Evolutionary conservation across 2,888 invertebrate genomes (phyloP).

Genomic region (Epistrophe eligans): DNA sequence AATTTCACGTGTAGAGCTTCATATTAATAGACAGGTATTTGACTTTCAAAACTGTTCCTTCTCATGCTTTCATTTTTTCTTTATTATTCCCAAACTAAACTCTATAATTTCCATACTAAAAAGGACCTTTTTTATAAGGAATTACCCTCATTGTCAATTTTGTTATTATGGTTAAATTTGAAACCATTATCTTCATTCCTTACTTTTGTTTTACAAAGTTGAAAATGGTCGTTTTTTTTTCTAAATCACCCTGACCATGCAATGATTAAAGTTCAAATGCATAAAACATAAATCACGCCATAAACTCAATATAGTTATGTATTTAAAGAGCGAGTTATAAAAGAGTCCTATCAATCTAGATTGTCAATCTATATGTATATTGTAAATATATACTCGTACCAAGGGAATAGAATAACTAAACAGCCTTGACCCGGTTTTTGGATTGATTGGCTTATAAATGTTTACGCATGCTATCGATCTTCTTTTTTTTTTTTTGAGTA

Average conservation of each 20-base stretch:
- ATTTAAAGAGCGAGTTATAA: background rate
- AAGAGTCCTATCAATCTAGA: slow-evolving; percentile 10
- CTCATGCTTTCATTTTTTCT: too few species aligned
- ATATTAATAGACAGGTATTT: too few species aligned
- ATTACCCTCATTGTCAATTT: too few species aligned
- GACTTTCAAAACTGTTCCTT: too few species aligned
- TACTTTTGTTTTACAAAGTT: too few species aligned
- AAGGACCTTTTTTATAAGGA: too few species aligned
- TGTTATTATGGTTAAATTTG: too few species aligned
- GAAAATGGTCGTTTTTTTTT: too few species aligned
- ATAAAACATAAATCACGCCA: slow-evolving; percentile 16
- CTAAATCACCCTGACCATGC: background rate
- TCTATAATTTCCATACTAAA: too few species aligned
- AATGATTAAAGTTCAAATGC: slow-evolving; percentile 1
- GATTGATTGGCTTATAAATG: slow-evolving; percentile 30
- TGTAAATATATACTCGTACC: background rate
- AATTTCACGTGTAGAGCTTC: too few species aligned
- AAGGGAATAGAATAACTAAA: slow-evolving; percentile 2
- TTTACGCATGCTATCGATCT: slow-evolving; percentile 37
- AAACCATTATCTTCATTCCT: too few species aligned
- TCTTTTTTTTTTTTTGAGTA: slow-evolving; percentile 9
- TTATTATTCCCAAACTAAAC: too few species aligned
- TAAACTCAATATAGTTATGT: slow-evolving; percentile 14
- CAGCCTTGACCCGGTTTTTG: slow-evolving; percentile 27
- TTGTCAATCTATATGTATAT: slow-evolving; percentile 1